A percentile compares a stretch with the other conserved stretches of the same genome.
phyloP scores from a whole-genome alignment of 2,113 vertebrate species.

The Phaethornis superciliosus region DNA sequence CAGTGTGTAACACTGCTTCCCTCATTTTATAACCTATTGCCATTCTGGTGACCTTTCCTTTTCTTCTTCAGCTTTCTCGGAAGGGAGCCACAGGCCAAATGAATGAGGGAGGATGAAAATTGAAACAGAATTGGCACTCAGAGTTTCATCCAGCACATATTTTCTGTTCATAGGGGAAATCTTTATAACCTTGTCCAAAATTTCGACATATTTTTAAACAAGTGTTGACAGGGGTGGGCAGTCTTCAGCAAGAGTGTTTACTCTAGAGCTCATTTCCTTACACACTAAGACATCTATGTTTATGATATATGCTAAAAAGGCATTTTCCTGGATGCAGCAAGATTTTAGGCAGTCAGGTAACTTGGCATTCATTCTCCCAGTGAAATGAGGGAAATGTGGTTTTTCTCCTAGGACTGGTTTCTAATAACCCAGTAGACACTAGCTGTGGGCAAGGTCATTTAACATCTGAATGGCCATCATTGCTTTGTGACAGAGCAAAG shows the following conservation, averaged over 20 bases:
- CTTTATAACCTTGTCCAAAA: slow-evolving; percentile 56
- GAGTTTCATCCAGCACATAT: neutral
- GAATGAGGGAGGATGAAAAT: neutral
- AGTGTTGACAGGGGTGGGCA: slow-evolving; percentile 38
- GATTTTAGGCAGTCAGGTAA: slow-evolving; percentile 3
- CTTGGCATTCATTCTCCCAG: neutral
- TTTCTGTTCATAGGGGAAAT: slow-evolving; percentile 14
- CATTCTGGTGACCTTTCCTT: slow-evolving; percentile 30
- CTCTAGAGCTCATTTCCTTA: slow-evolving; percentile 16
- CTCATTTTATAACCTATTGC: neutral
- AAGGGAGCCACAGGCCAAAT: slow-evolving; percentile 10
- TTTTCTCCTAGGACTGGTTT: slow-evolving; percentile 16
- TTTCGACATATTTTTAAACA: slow-evolving; percentile 50
- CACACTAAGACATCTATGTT: neutral
- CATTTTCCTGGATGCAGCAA: neutral
- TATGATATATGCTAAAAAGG: slow-evolving; percentile 38
- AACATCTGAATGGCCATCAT: neutral
- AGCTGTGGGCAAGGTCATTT: slow-evolving; percentile 59
- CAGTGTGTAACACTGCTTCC: neutral
- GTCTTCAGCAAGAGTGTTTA: slow-evolving; percentile 33
- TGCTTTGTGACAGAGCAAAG: neutral
- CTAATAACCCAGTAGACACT: slow-evolving; percentile 12
- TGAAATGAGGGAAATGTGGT: slow-evolving; percentile 6
- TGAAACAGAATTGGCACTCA: slow-evolving; percentile 17
- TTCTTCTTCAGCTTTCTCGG: neutral